These are phyloP conservation scores for Diplolepis rosae DNA, from an alignment of 2,888 invertebrate species.

Conservation along the genomic window DNA sequence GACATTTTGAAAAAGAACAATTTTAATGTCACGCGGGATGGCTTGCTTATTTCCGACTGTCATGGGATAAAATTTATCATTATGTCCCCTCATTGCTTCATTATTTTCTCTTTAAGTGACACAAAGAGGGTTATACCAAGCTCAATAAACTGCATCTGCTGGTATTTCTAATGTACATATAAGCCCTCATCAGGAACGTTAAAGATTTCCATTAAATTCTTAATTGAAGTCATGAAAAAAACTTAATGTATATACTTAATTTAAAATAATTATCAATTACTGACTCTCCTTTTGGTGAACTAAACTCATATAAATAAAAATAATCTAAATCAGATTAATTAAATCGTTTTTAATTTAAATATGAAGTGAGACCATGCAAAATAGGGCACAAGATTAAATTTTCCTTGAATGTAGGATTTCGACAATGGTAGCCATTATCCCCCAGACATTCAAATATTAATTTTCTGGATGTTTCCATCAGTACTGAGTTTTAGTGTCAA, in stretches of 20 bases:
- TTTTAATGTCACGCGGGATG: background rate
- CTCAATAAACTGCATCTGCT: conserved; percentile 21
- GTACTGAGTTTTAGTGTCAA: background rate
- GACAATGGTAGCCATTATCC: conserved; percentile 3
- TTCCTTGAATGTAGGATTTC: background rate
- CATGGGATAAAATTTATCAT: conserved; percentile 13
- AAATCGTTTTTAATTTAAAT: background rate
- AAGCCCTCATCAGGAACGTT: no score
- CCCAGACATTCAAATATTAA: conserved; percentile 7
- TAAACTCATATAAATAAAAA: background rate
- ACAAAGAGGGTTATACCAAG: conserved; percentile 14
- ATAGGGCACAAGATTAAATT: background rate
- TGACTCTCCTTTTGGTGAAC: no score
- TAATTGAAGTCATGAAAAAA: background rate
- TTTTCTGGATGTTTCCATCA: conserved; percentile 17
- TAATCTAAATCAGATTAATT: background rate
- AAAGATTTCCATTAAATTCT: conserved; percentile 8
- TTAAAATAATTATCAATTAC: no score
- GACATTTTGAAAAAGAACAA: background rate
- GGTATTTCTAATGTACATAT: conserved; percentile 22
- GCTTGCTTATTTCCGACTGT: background rate
- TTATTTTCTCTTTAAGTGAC: conserved; percentile 31
- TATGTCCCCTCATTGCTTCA: conserved; percentile 22
- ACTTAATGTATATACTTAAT: background rate
- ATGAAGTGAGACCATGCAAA: background rate